Percentiles rank a stretch among this genome's conserved stretches.
Evolutionary conservation across 2,888 invertebrate species (phyloP).

Genomic region (Drosophila nigritarsus): DNA sequence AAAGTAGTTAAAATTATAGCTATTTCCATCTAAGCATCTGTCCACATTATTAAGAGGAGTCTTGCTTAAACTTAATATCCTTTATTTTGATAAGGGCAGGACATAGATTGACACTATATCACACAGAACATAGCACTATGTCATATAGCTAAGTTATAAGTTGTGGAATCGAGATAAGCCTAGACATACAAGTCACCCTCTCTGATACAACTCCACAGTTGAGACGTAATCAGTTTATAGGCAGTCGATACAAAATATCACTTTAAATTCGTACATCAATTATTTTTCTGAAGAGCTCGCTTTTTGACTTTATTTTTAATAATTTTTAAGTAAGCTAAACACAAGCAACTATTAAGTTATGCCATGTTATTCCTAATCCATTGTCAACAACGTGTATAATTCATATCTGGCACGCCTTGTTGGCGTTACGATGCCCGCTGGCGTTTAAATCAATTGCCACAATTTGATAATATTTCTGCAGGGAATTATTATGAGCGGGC

Average conservation of each 20-base stretch:
- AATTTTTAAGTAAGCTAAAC: background rate
- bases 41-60: background rate
- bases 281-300: background rate
- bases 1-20: background rate
- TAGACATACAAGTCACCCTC: background rate
- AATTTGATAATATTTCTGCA: conserved; percentile 83
- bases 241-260: background rate
- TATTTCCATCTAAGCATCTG: background rate
- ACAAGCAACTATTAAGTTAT: background rate
- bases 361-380: background rate
- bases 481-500: conserved; percentile 76
- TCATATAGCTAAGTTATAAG: background rate
- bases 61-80: background rate
- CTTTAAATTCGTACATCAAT: background rate
- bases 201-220: background rate
- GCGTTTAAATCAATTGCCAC: conserved; percentile 81
- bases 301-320: background rate
- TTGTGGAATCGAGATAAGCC: background rate
- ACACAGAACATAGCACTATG: background rate
- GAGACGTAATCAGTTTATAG: background rate
- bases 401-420: conserved; percentile 19
- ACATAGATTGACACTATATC: background rate
- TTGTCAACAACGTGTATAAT: conserved; percentile 10
- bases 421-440: conserved; percentile 53
- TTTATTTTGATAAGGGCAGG: background rate